Evolutionary conservation across 64 coral and sea anemone genomes (phyloP).

Genomic region (Dendronephthya gigantea): DNA sequence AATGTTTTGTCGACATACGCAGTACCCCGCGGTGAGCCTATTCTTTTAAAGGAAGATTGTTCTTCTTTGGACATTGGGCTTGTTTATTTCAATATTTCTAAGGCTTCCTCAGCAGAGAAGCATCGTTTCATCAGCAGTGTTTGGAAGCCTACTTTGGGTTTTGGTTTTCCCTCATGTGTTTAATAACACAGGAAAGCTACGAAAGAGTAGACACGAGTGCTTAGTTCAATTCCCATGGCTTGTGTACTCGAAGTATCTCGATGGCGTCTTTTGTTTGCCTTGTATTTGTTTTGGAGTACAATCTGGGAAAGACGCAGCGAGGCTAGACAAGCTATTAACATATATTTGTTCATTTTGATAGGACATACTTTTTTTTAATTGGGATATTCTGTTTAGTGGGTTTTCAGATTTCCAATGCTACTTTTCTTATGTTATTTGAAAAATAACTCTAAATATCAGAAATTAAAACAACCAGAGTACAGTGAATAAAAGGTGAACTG

Average conservation of each 20-base stretch:
- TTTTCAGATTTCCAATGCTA: too few relatives aligned
- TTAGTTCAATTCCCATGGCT: background rate
- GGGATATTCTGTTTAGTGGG: too few relatives aligned
- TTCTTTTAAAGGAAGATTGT: background rate
- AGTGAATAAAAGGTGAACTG: too few relatives aligned
- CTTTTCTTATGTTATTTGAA: too few relatives aligned
- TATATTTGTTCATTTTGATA: too few relatives aligned
- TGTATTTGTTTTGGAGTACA: background rate
- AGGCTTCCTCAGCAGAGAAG: background rate
- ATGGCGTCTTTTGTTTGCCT: background rate
- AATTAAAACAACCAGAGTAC: too few relatives aligned
- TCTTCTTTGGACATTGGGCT: conserved; percentile 4
- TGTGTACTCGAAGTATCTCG: background rate
- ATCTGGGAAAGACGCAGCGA: too few relatives aligned
- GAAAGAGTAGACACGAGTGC: background rate
- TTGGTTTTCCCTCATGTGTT: background rate
- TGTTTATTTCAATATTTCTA: background rate
- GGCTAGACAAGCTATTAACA: too few relatives aligned
- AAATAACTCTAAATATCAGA: too few relatives aligned
- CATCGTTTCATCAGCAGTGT: background rate
- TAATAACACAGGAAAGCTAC: background rate
- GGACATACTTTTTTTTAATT: too few relatives aligned
- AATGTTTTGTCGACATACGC: background rate
- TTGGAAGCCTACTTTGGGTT: too few relatives aligned
- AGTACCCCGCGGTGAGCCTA: too few relatives aligned